Percentiles rank a stretch among this genome's conserved stretches.
Evolutionary conservation across 2,888 invertebrate species (phyloP).

Genomic region (Lapara coniferarum): DNA sequence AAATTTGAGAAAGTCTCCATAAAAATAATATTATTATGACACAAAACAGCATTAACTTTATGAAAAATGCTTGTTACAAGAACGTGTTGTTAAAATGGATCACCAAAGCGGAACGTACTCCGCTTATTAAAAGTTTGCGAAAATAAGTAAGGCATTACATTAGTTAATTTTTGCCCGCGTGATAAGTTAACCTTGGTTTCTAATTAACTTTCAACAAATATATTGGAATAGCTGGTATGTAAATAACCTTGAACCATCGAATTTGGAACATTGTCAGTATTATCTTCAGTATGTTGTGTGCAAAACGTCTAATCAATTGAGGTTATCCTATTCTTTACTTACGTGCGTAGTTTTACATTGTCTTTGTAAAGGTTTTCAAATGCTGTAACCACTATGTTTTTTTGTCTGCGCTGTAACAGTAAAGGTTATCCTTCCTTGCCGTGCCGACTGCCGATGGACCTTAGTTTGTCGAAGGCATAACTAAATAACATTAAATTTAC

Average conservation of each 20-base stretch:
- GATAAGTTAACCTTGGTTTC: too few relatives aligned
- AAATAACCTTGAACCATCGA: not conserved
- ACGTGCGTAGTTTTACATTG: too few relatives aligned
- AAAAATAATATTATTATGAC: slow-evolving; percentile 4
- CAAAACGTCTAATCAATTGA: slow-evolving; percentile 8
- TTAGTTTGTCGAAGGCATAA: too few relatives aligned
- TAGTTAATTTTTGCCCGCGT: too few relatives aligned
- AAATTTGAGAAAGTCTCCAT: not conserved
- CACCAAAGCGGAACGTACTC: not conserved
- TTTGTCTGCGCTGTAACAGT: too few relatives aligned
- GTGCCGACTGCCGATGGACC: too few relatives aligned
- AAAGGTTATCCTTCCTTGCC: too few relatives aligned
- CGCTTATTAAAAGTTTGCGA: not conserved
- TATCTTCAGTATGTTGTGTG: slow-evolving; percentile 2
- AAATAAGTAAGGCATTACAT: too few relatives aligned
- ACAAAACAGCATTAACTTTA: slow-evolving; percentile 1
- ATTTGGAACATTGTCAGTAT: not conserved
- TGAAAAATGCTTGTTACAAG: not conserved
- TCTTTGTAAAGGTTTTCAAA: too few relatives aligned
- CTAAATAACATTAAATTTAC: too few relatives aligned
- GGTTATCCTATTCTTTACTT: not conserved
- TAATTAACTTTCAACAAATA: not conserved
- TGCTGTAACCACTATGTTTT: too few relatives aligned
- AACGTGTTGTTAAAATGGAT: not conserved
- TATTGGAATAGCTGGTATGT: not conserved